These are phyloP conservation scores for Arothron firmamentum DNA, from an alignment of 2,113 vertebrate species.

Conservation along the genomic window DNA sequence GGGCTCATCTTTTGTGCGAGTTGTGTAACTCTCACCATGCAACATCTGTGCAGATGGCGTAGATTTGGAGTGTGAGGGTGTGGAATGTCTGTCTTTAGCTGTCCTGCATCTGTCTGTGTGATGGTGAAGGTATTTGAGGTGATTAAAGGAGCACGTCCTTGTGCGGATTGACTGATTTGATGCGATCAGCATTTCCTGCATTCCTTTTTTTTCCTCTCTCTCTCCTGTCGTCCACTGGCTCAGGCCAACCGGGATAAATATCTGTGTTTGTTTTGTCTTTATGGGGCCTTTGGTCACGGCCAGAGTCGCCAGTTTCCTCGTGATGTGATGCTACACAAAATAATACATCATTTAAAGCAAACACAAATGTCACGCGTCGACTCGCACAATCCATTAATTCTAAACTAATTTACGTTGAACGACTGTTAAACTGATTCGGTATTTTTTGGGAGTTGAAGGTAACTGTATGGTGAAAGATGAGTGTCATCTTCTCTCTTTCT, in stretches of 20 bases:
- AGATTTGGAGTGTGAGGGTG: slow-evolving; percentile 1
- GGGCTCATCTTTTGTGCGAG: not conserved
- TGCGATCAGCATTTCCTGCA: slow-evolving; percentile 1
- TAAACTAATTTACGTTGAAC: no score
- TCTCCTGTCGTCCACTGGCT: slow-evolving; percentile 24
- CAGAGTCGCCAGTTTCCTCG: no score
- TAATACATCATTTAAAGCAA: no score
- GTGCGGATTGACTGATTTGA: not conserved
- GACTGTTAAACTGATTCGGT: not conserved
- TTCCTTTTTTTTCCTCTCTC: slow-evolving; percentile 20
- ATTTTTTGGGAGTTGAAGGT: no score
- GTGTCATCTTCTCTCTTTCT: no score
- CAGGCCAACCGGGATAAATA: not conserved
- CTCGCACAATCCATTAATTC: no score
- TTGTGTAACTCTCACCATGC: not conserved
- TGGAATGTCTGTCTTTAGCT: slow-evolving; percentile 22
- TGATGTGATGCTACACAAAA: no score
- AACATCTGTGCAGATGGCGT: not conserved
- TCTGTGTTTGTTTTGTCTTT: no score
- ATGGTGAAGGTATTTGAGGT: slow-evolving; percentile 41
- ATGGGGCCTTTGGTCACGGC: no score
- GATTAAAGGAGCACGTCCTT: slow-evolving; percentile 42
- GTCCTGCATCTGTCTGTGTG: slow-evolving; percentile 47
- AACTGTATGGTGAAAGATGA: no score
- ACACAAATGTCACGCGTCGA: no score